Base-by-base conservation (phyloP, 2,113 vertebrate genomes). In the Clarias macrocephalus region DNA sequence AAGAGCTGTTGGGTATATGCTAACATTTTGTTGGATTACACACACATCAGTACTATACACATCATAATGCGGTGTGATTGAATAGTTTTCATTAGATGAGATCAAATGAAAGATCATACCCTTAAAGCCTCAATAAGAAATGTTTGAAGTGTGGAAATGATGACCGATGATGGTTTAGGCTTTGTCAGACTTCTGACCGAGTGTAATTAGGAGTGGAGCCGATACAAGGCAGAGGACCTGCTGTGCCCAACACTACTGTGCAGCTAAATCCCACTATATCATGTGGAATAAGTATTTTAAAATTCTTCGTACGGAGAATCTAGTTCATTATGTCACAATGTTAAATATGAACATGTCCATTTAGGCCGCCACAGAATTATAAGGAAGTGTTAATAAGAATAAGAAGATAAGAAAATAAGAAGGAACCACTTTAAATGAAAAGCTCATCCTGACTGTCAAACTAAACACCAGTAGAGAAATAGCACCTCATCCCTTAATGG, bases 141-240 rank as follows among this genome's bases (percentile, higher is more conserved):
- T 84, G 85, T 84, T 33, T 62, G 70, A 57, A 85, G 83, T 73
- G 70, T 68, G 86, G 81, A 88, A 84, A 91, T 89, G 76, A 91
- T 91, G 85, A 85, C 68, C 80, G 68, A 52, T 80, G 85, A 88
- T 90, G 84, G 88, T 89, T 82, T 87, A 91, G 54, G 75, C 85
- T 86, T 85, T 87, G 79, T 87, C 86, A 81, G 88, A 48, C 65
- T 19, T 91, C 82, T 90, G 62, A 86, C 89, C 86, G 82, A 65
- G 68, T 82, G 86, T 90, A 90, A 88, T 90, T 89, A 91, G 85
- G 86, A 82, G 54, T 42, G 75, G 85, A 91, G 87, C 84, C 75
- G 13, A 13, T 62, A 70, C 75, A 75, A 91, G 54, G 84, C 86
- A 59, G 68, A 83, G 59, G 83, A 87, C 89, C 88, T 90, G 81